These are phyloP conservation scores for Griposia aprilina DNA, from an alignment of 2,888 invertebrate species.

Conservation along the genomic window DNA sequence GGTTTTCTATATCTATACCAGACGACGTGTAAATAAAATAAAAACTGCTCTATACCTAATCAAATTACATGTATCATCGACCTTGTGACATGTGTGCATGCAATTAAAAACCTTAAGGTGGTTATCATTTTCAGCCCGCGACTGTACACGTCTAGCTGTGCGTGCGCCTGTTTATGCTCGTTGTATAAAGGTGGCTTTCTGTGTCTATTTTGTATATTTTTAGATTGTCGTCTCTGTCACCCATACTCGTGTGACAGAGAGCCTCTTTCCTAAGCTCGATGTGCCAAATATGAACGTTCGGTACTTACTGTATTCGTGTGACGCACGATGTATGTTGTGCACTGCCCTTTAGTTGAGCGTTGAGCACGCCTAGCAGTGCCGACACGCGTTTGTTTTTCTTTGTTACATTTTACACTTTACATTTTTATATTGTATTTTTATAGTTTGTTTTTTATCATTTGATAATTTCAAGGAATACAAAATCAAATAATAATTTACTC, in stretches of 20 bases:
- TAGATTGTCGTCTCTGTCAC: not conserved
- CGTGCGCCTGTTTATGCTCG: not conserved
- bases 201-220: not conserved
- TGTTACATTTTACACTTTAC: constrained; percentile 48
- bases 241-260: not conserved
- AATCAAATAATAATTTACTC: not conserved
- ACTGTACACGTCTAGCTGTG: no score
- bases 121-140: no score
- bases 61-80: no score
- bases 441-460: not conserved
- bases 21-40: no score
- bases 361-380: constrained; percentile 47
- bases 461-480: not conserved
- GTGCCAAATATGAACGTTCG: not conserved
- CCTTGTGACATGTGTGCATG: no score
- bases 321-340: constrained; percentile 38
- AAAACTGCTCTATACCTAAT: no score
- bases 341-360: constrained; percentile 27
- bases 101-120: no score
- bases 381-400: constrained; percentile 30
- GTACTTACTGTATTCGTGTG: not conserved
- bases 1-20: no score
- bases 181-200: not conserved
- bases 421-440: constrained; percentile 5
- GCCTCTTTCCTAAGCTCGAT: not conserved